Evolutionary conservation across 2,888 invertebrate genomes (phyloP), one percentile per base, ranked within the genome.

Genomic region (Onchidella celtica): DNA sequence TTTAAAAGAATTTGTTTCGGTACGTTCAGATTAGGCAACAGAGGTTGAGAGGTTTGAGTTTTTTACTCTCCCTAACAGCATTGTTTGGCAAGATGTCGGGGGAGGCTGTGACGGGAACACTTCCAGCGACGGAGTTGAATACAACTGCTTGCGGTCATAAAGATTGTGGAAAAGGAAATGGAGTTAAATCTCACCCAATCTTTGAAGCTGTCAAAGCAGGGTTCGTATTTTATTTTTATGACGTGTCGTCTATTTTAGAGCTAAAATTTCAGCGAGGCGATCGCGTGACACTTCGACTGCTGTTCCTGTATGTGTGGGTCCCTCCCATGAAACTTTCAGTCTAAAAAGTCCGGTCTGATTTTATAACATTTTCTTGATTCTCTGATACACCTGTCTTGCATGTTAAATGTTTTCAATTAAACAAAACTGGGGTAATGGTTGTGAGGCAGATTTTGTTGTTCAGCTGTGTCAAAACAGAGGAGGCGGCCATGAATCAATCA

Each of bases 191-290:
- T 32, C 81, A 76, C 27, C 82, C 76, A 17, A 77, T 84, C 9
- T 82, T 84, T 77, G 84, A 84, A 65, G 79, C 77, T 38, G 68
- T 84, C 73, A 84, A 82, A 69, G 34, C 84, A 34, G 84, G 84
- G 84, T 84, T 63, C 47, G 79, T 74, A 32, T 4, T n/a, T n/a
- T n/a, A n/a, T n/a, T n/a, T n/a, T n/a, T n/a, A n/a, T n/a, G n/a
- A n/a, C n/a, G n/a, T n/a, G n/a, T n/a, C n/a, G n/a, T n/a, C n/a
- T n/a, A n/a, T n/a, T n/a, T n/a, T n/a, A n/a, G n/a, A n/a, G n/a
- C n/a, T n/a, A n/a, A n/a, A n/a, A n/a, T n/a, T n/a, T n/a, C n/a
- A n/a, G n/a, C n/a, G n/a, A n/a, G n/a, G n/a, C n/a, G n/a, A n/a
- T n/a, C n/a, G n/a, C n/a, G n/a, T n/a, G n/a, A n/a, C n/a, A n/a